A percentile compares a stretch with the other conserved stretches of the same genome.
Conservation (phyloP, 2,113 vertebrate genomes). For the Piprites chloris region DNA sequence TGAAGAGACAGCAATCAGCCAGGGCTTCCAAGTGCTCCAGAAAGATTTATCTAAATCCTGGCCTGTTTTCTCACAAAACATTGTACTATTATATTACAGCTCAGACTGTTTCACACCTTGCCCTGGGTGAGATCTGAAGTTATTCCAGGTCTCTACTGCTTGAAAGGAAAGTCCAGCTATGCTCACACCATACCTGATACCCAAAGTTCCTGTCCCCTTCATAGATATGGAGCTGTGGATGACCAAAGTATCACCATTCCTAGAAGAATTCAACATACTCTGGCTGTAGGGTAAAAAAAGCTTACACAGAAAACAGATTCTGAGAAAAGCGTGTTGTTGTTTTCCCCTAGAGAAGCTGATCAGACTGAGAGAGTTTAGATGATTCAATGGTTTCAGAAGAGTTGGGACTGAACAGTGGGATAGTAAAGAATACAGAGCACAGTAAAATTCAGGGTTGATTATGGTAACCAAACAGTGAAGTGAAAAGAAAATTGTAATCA, state of each 20-base stretch:
- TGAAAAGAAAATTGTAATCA: not conserved
- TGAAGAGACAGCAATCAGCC: not conserved
- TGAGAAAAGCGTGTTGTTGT: rapidly evolving
- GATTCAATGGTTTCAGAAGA: not conserved
- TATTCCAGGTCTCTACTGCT: not conserved
- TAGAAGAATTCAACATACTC: not conserved
- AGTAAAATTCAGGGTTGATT: not conserved
- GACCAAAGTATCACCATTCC: not conserved
- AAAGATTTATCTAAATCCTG: not conserved
- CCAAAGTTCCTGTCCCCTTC: not conserved
- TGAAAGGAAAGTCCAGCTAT: not conserved
- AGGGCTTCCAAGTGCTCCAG: not conserved
- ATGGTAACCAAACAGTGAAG: not conserved
- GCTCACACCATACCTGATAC: not conserved
- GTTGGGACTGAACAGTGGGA: not conserved
- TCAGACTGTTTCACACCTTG: not conserved
- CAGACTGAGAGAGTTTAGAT: not conserved
- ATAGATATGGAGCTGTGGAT: not conserved
- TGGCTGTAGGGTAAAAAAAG: rapidly evolving
- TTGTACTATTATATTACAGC: rapidly evolving
- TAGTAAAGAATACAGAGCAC: not conserved
- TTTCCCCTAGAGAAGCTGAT: not conserved
- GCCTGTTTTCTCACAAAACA: not conserved
- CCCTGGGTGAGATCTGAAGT: not conserved
- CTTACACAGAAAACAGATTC: not conserved